These are phyloP conservation scores for Tragelaphus scriptus DNA, from an alignment of 2,113 vertebrate species.

Conservation along the genomic window DNA sequence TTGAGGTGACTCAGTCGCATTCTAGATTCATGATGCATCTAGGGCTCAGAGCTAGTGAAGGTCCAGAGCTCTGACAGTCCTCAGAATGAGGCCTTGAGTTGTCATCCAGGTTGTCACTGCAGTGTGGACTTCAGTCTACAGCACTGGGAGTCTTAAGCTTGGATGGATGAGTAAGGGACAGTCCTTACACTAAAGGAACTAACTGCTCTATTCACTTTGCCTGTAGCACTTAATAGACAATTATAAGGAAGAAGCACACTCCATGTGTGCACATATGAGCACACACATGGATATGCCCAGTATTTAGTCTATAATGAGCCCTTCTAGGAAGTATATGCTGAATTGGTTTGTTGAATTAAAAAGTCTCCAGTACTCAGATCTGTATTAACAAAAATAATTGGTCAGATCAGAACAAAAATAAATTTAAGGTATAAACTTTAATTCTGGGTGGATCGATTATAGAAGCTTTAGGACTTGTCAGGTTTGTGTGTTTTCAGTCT, in stretches of 20 bases:
- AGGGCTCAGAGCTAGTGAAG: background rate
- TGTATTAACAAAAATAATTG: background rate
- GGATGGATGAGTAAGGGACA: background rate
- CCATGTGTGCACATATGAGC: rapidly evolving
- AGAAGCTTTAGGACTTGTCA: background rate
- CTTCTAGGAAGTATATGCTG: background rate
- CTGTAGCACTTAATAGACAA: background rate
- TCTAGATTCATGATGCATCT: background rate
- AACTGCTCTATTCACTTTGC: background rate
- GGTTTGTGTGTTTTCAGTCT: background rate
- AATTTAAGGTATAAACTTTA: background rate
- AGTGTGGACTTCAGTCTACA: too few species aligned
- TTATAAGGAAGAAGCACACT: background rate
- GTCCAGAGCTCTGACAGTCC: background rate
- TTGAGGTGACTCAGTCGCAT: background rate
- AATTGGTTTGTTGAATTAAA: background rate
- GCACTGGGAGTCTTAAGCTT: background rate
- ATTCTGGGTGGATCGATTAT: background rate
- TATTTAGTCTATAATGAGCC: background rate
- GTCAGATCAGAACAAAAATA: background rate
- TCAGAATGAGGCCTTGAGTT: background rate
- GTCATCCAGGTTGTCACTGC: background rate
- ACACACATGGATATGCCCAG: rapidly evolving
- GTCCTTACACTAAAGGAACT: background rate
- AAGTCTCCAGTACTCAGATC: background rate